Conservation (phyloP, 2,797 vertebrate genomes). For the Gobio occitaniae region DNA sequence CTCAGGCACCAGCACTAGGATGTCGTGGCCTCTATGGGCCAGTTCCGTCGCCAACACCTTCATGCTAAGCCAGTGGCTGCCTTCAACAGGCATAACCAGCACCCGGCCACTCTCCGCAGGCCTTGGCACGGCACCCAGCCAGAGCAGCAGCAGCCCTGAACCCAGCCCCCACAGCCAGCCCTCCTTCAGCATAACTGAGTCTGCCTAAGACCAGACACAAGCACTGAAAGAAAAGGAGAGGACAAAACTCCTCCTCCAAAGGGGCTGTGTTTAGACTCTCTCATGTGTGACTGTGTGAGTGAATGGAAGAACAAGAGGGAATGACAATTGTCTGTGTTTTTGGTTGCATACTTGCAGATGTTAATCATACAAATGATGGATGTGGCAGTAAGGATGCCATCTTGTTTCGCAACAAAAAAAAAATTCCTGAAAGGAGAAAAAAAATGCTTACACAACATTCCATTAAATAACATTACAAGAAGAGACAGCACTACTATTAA, state of each 20-base stretch:
- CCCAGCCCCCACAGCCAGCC: conserved; percentile 55
- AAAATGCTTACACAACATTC: background rate
- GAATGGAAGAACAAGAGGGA: conserved; percentile 12
- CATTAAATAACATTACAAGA: background rate
- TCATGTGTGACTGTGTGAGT: conserved; percentile 19
- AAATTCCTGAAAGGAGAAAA: conserved; percentile 18
- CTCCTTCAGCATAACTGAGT: conserved; percentile 39
- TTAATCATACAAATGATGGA: background rate
- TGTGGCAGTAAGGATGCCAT: background rate
- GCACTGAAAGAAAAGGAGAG: conserved; percentile 22
- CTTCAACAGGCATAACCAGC: conserved; percentile 78
- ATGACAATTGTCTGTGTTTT: conserved; percentile 4
- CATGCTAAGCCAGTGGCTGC: conserved; percentile 84
- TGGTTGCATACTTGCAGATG: background rate
- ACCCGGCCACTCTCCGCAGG: conserved; percentile 70
- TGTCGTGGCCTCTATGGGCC: conserved; percentile 67
- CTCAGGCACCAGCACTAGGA: conserved; percentile 75
- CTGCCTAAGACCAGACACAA: conserved; percentile 12
- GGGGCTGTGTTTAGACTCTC: conserved; percentile 31
- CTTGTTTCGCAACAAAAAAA: background rate
- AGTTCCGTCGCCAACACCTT: conserved; percentile 77
- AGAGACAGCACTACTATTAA: background rate
- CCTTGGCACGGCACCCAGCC: conserved; percentile 67
- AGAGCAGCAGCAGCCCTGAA: conserved; percentile 68
- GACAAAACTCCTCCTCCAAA: conserved; percentile 38